These are phyloP conservation scores for Balearica regulorum DNA, from an alignment of 2,797 vertebrate genomes.

Conservation along the genomic window DNA sequence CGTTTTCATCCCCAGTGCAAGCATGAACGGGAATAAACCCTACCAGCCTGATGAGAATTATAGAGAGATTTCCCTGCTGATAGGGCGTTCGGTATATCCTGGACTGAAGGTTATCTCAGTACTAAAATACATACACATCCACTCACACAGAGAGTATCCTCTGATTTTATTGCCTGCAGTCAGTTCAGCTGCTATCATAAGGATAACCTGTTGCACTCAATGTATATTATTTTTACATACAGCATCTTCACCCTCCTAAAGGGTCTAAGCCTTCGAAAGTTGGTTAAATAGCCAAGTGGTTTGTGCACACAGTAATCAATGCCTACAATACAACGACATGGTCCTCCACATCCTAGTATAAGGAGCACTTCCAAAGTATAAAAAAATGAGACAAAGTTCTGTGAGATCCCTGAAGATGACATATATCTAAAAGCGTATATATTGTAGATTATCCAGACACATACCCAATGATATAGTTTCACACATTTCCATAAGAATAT, in stretches of 20 bases:
- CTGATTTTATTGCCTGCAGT: background rate
- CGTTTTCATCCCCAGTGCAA: background rate
- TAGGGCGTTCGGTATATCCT: background rate
- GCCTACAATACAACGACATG: background rate
- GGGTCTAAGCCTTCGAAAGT: background rate
- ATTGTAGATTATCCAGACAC: background rate
- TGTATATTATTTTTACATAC: background rate
- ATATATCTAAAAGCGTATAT: background rate
- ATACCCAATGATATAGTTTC: background rate
- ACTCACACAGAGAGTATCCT: background rate
- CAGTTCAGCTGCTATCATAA: background rate
- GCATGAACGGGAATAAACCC: background rate
- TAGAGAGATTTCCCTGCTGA: background rate
- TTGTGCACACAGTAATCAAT: background rate
- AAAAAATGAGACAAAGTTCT: background rate
- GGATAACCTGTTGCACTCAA: background rate
- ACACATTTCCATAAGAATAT: background rate
- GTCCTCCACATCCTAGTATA: background rate
- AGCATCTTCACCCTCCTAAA: background rate
- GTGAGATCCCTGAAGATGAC: background rate
- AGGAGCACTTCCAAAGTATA: background rate
- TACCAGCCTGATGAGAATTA: background rate
- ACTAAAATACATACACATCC: background rate
- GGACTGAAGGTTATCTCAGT: background rate
- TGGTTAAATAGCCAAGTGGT: background rate